Percentiles rank a stretch among this genome's conserved stretches.
Evolutionary conservation across 37 sponge, comb jelly and placozoan species (phyloP).

Genomic region (Beroe forskalii): DNA sequence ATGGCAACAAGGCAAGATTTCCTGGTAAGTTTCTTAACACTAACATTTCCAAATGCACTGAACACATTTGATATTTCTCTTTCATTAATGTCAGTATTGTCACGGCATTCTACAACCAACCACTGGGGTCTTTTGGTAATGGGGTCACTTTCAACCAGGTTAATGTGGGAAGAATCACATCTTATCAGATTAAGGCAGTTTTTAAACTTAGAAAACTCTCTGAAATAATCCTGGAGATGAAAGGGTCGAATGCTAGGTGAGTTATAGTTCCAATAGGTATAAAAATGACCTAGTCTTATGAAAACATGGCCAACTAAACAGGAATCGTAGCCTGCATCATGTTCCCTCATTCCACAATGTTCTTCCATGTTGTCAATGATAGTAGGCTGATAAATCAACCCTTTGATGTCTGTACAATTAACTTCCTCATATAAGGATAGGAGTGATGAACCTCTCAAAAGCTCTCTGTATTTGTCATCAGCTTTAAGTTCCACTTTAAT

Average conservation of each 20-base stretch:
- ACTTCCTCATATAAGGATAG: conserved; percentile 33
- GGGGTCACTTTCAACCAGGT: neutral
- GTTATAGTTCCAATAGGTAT: conserved; percentile 5
- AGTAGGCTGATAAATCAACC: conserved; percentile 5
- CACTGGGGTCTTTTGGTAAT: conserved; percentile 15
- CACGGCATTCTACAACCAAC: neutral
- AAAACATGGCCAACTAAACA: conserved; percentile 26
- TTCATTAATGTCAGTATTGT: neutral
- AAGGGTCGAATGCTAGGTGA: conserved; percentile 36
- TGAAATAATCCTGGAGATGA: conserved; percentile 7
- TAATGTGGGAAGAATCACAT: conserved; percentile 8
- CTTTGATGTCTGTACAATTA: neutral
- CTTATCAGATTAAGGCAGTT: conserved; percentile 30
- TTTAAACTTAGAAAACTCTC: neutral
- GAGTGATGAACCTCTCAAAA: neutral
- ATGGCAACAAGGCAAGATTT: conserved; percentile 8
- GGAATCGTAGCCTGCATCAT: conserved; percentile 56
- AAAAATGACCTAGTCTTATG: conserved; percentile 47
- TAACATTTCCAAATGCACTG: conserved; percentile 61
- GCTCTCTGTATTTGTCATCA: conserved; percentile 27
- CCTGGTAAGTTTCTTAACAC: neutral
- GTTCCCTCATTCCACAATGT: conserved; percentile 41
- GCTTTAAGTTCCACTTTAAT: conserved; percentile 1
- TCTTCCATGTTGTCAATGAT: neutral
- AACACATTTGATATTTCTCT: neutral